phyloP scores from a whole-genome alignment of 2,113 vertebrate species.

The Eubucco bourcierii region DNA sequence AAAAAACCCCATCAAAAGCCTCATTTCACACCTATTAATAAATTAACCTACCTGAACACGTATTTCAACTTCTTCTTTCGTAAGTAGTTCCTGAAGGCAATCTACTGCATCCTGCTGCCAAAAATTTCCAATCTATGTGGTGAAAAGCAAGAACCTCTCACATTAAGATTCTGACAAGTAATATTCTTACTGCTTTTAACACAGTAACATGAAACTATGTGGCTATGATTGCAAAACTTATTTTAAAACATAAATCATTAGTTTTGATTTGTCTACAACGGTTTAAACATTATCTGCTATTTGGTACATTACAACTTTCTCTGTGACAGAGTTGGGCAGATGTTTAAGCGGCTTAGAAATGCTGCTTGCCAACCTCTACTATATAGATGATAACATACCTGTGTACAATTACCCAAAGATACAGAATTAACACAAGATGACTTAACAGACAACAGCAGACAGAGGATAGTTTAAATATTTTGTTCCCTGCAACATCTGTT shows the following conservation, averaged over 20 bases:
- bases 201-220: accelerated
- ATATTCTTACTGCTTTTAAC: not conserved
- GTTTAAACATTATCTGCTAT: not conserved
- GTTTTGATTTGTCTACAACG: not conserved
- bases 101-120: constrained; percentile 88
- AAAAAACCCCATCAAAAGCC: not conserved
- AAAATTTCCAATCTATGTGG: constrained; percentile 77
- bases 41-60: constrained; percentile 79
- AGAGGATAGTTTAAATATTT: not conserved
- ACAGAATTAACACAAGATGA: not conserved
- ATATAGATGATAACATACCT: accelerated
- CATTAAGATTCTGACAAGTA: not conserved
- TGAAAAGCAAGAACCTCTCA: not conserved
- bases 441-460: not conserved
- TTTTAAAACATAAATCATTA: not conserved
- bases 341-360: not conserved
- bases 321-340: not conserved
- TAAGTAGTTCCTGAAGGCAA: constrained; percentile 83
- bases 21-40: not conserved
- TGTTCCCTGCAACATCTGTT: not conserved
- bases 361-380: not conserved
- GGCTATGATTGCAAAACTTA: not conserved
- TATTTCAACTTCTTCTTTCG: constrained; percentile 82
- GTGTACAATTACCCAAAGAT: not conserved
- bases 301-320: not conserved